Evolutionary conservation across 2,113 vertebrate species (phyloP).

Genomic region (Piaya cayana): DNA sequence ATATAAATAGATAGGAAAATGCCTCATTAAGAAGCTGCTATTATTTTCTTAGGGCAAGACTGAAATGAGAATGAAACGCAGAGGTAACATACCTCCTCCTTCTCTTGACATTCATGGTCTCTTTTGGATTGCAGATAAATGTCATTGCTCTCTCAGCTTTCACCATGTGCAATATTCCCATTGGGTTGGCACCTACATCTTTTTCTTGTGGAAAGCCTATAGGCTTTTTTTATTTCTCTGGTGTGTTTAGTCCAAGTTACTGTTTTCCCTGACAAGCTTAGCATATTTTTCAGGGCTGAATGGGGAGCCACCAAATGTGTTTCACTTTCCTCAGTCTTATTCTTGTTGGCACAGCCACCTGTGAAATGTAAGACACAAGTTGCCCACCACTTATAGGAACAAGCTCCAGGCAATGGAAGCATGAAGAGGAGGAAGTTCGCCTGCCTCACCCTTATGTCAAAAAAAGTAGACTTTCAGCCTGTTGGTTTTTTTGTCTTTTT

Average conservation of each 20-base stretch:
- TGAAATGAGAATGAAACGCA: background rate
- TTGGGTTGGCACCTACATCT: background rate
- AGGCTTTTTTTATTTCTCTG: background rate
- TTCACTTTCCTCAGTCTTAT: background rate
- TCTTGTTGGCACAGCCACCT: background rate
- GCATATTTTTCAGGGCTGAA: background rate
- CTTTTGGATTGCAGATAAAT: background rate
- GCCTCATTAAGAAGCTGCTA: background rate
- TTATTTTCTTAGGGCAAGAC: background rate
- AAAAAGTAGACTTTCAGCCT: background rate
- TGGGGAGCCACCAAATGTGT: background rate
- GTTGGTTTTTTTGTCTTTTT: background rate
- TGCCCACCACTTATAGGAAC: rapidly evolving
- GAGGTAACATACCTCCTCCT: background rate
- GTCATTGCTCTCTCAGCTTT: background rate
- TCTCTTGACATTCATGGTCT: background rate
- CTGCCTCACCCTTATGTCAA: background rate
- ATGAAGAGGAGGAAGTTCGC: background rate
- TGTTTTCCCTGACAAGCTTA: background rate
- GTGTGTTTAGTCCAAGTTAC: background rate
- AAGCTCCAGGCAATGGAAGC: background rate
- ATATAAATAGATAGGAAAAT: background rate
- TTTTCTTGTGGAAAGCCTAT: background rate
- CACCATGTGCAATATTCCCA: background rate
- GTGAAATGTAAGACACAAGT: background rate